phyloP scores from a whole-genome alignment of 2,797 vertebrate species.

The Valencia hispanica region DNA sequence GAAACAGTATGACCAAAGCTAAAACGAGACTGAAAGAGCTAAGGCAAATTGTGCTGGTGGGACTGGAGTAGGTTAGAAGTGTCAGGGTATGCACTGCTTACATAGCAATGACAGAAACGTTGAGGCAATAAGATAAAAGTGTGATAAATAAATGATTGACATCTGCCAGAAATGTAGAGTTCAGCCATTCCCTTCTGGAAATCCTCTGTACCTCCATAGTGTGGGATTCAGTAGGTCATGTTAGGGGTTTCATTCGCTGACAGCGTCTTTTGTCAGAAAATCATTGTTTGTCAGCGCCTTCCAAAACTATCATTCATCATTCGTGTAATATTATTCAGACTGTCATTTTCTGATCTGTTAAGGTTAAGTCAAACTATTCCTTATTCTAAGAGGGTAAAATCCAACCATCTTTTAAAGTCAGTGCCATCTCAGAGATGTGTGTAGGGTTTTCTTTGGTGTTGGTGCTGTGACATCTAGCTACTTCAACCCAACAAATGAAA shows the following conservation, averaged over 20 bases:
- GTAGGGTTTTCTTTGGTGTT: neutral
- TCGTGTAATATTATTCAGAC: neutral
- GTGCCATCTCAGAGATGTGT: neutral
- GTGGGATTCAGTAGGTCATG: neutral
- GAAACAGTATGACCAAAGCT: no score
- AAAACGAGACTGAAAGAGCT: neutral
- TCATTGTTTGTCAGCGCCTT: neutral
- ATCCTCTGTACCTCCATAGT: neutral
- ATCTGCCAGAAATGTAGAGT: neutral
- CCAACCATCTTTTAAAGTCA: neutral
- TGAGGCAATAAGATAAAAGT: neutral
- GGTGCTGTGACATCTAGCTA: neutral
- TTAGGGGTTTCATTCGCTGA: neutral
- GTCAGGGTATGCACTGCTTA: neutral
- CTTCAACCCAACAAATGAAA: neutral
- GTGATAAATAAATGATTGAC: neutral
- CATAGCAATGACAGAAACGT: neutral
- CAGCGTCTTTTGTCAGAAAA: conserved; percentile 7
- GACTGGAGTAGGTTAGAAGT: neutral
- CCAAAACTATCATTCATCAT: neutral
- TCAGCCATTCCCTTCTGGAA: neutral
- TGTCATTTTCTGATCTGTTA: conserved; percentile 3
- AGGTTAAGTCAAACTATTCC: neutral
- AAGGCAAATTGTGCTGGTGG: neutral
- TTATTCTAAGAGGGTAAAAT: conserved; percentile 2